phyloP scores from a whole-genome alignment of 2,113 vertebrate genomes.

The Apaloderma vittatum region DNA sequence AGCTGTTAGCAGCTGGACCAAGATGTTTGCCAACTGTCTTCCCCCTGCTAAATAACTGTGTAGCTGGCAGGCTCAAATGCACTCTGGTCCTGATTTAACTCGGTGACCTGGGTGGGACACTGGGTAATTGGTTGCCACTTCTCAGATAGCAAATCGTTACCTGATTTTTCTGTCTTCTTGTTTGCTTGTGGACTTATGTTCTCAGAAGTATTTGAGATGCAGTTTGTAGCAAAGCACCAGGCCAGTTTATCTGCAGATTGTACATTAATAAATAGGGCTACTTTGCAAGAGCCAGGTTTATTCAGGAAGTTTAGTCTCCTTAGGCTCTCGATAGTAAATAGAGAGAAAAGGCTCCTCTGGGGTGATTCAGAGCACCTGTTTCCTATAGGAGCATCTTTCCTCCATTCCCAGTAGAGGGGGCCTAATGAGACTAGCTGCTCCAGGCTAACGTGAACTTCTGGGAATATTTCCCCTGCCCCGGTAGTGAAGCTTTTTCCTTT shows the following conservation, averaged over 20 bases:
- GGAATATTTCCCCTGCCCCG: constrained; percentile 24
- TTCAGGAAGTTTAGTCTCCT: neutral
- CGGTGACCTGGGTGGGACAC: fast-evolving
- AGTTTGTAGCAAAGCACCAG: neutral
- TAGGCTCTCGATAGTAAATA: constrained; percentile 14
- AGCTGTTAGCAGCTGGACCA: neutral
- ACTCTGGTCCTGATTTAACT: neutral
- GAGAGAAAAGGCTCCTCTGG: constrained; percentile 10
- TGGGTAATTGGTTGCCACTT: neutral
- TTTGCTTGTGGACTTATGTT: fast-evolving
- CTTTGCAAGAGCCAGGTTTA: neutral
- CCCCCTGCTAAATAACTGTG: fast-evolving
- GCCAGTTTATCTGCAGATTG: neutral
- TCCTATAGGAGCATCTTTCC: neutral
- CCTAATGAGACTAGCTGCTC: constrained; percentile 26
- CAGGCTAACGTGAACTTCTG: constrained; percentile 20
- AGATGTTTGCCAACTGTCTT: neutral
- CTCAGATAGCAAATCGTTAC: fast-evolving
- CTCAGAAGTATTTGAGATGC: neutral
- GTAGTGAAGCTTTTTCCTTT: constrained; percentile 13
- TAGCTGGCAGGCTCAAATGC: neutral
- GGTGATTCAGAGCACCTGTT: neutral
- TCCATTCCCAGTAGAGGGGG: neutral
- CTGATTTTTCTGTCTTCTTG: neutral
- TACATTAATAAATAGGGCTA: neutral